These are phyloP conservation scores for Autographa pulchrina DNA, from an alignment of 2,888 invertebrate genomes.

Conservation along the genomic window DNA sequence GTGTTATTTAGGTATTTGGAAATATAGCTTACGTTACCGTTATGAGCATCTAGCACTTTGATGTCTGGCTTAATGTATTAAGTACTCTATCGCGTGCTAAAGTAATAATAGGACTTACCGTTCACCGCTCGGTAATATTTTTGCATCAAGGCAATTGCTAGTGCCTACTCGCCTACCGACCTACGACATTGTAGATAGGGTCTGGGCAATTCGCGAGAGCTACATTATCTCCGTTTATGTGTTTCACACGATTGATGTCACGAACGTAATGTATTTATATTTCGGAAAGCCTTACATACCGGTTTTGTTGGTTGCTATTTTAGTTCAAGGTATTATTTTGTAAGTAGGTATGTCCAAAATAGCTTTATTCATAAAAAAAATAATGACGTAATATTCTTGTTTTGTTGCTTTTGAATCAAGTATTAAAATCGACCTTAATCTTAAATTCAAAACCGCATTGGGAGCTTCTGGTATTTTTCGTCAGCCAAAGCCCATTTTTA, in stretches of 20 bases:
- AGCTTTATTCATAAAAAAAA: not conserved
- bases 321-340: slow-evolving; percentile 1
- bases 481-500: no score
- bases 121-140: not conserved
- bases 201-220: no score
- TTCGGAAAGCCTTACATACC: not conserved
- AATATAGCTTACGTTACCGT: not conserved
- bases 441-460: no score
- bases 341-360: not conserved
- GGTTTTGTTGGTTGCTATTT: not conserved
- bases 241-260: no score
- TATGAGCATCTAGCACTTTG: not conserved
- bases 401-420: not conserved
- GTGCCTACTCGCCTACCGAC: no score
- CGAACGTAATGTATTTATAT: not conserved
- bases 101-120: not conserved
- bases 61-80: not conserved
- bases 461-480: no score
- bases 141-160: not conserved
- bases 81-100: not conserved
- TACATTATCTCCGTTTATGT: no score
- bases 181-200: no score
- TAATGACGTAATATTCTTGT: not conserved
- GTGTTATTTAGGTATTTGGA: not conserved
- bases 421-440: not conserved